phyloP scores from a whole-genome alignment of 2,888 invertebrate genomes.

The Yponomeuta sedellus region DNA sequence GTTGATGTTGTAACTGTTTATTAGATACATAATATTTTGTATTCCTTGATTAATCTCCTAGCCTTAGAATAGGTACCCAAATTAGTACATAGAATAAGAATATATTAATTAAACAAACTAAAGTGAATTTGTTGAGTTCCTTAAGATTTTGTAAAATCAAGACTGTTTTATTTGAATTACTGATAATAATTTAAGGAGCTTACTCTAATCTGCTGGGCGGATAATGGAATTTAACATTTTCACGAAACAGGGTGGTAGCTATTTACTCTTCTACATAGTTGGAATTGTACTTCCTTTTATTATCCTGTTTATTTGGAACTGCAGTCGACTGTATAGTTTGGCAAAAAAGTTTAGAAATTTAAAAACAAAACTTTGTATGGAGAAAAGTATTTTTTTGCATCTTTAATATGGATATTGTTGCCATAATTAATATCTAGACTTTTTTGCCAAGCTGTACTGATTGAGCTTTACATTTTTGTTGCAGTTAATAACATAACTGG shows the following conservation, averaged over 20 bases:
- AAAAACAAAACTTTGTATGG: no score
- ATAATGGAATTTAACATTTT: constrained; percentile 18
- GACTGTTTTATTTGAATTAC: background rate
- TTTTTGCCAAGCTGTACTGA: no score
- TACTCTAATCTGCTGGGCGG: background rate
- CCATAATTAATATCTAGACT: no score
- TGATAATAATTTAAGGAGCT: background rate
- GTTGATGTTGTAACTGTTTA: constrained; percentile 34
- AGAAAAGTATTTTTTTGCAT: no score
- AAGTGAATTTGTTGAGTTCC: background rate
- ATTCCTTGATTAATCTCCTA: constrained; percentile 25
- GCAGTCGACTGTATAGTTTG: no score
- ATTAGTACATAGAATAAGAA: background rate
- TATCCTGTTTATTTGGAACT: no score
- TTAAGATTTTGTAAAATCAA: background rate
- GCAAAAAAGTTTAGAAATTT: no score
- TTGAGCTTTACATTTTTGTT: no score
- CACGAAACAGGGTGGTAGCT: constrained; percentile 58
- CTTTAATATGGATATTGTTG: no score
- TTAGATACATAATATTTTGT: constrained; percentile 20
- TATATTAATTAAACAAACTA: background rate
- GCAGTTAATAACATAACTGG: no score
- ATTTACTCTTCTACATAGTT: constrained; percentile 19
- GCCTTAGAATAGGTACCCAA: constrained; percentile 14
- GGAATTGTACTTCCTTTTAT: background rate